Evolutionary conservation across 2,888 invertebrate species (phyloP).

Genomic region (Ceramica pisi): DNA sequence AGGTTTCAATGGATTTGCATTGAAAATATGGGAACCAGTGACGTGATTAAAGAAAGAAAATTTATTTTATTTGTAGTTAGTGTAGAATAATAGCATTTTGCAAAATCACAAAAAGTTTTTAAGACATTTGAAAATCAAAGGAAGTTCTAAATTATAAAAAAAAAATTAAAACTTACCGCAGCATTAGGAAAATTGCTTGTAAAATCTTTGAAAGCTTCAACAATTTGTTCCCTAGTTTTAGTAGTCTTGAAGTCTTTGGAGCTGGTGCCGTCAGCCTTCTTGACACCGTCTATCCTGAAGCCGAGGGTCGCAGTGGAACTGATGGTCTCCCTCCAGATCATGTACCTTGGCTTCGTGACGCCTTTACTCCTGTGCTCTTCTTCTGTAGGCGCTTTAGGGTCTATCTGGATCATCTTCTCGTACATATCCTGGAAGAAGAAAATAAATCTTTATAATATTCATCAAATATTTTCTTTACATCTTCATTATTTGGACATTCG

Average conservation of each 20-base stretch:
- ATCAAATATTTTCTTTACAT: no score
- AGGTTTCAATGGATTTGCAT: not conserved
- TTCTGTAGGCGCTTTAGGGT: slow-evolving; percentile 96
- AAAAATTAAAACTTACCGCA: slow-evolving; percentile 91
- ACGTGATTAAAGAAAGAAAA: not conserved
- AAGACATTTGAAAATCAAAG: not conserved
- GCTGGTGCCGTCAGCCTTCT: slow-evolving; percentile 96
- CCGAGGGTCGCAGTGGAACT: slow-evolving; percentile 99
- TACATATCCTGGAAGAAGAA: slow-evolving; percentile 95
- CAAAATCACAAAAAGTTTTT: not conserved
- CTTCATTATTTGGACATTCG: not conserved
- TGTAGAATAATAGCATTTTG: not conserved
- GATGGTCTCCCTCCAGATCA: slow-evolving; percentile 99
- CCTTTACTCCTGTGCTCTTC: slow-evolving; percentile 97
- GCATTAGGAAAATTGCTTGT: slow-evolving; percentile 94
- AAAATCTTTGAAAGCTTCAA: slow-evolving; percentile 95
- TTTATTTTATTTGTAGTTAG: not conserved
- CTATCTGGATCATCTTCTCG: slow-evolving; percentile 99
- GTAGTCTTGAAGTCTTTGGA: slow-evolving; percentile 99
- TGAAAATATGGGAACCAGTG: not conserved
- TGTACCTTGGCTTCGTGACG: slow-evolving; percentile 98
- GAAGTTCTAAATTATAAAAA: not conserved
- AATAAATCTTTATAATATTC: slow-evolving; percentile 15
- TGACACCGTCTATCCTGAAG: slow-evolving; percentile 98
- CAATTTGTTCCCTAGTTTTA: slow-evolving; percentile 95